Evolutionary conservation across 30 jellyfish, hydroid and myxozoan genomes (phyloP).

Genomic region (Turritopsis rubra): DNA sequence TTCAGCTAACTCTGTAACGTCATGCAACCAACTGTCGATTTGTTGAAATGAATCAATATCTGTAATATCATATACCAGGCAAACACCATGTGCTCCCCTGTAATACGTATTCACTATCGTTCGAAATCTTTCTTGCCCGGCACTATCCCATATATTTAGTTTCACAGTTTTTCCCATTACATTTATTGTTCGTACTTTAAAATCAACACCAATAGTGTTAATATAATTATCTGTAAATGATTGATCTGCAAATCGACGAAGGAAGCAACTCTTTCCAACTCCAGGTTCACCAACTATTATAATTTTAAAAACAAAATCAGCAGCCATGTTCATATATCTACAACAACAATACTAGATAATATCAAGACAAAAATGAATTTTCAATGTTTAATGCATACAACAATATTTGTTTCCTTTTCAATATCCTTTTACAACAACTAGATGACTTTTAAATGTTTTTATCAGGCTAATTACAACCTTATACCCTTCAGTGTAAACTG

Average conservation of each 20-base stretch:
- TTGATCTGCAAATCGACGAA: conserved; percentile 96
- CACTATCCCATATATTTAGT: conserved; percentile 96
- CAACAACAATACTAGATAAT: too few relatives aligned
- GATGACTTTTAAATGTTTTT: too few relatives aligned
- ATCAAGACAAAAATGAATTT: too few relatives aligned
- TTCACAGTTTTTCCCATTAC: conserved; percentile 77
- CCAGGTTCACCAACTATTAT: conserved; percentile 98
- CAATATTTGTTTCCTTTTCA: too few relatives aligned
- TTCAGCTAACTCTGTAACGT: conserved; percentile 92
- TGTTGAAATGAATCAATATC: conserved; percentile 87
- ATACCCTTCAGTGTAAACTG: too few relatives aligned
- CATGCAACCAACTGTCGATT: conserved; percentile 72
- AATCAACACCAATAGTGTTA: conserved; percentile 98
- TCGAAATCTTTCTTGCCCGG: conserved; percentile 98
- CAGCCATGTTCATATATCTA: conserved; percentile 53
- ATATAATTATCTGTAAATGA: conserved; percentile 87
- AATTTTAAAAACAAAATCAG: conserved; percentile 90
- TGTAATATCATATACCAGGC: conserved; percentile 87
- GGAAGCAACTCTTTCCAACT: conserved; percentile 91
- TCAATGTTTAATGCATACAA: too few relatives aligned
- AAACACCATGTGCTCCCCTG: conserved; percentile 96
- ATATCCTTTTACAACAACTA: too few relatives aligned
- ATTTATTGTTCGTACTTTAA: conserved; percentile 87
- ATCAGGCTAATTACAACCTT: too few relatives aligned
- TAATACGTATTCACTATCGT: conserved; percentile 90